phyloP scores from a whole-genome alignment of 2,797 vertebrate genomes.

The Cryptoprocta ferox region DNA sequence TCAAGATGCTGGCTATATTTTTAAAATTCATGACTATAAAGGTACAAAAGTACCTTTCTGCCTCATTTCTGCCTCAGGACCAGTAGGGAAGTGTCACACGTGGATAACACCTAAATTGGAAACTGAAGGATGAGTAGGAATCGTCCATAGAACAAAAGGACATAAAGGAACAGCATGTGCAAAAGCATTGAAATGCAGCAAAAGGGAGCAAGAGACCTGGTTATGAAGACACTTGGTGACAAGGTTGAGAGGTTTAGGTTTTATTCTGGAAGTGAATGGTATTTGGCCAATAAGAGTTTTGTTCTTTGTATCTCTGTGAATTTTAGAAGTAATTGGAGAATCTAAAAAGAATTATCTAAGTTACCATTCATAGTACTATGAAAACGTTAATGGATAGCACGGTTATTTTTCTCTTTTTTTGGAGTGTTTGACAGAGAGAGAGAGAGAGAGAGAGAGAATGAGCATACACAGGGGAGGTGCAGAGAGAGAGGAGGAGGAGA shows the following conservation, averaged over 20 bases:
- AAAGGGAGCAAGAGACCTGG: neutral
- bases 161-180: neutral
- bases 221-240: neutral
- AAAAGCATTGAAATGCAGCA: neutral
- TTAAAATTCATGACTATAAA: neutral
- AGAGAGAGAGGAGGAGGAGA: no score
- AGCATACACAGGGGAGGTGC: no score
- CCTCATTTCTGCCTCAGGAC: neutral
- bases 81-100: neutral
- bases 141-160: neutral
- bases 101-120: neutral
- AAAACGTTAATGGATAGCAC: neutral
- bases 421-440: no score
- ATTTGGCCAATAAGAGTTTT: neutral
- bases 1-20: neutral
- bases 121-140: neutral
- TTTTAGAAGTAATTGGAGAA: slow-evolving; percentile 16
- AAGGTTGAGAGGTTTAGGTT: neutral
- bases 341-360: neutral
- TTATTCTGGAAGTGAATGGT: neutral
- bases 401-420: neutral
- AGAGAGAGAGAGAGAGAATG: no score
- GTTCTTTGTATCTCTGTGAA: neutral
- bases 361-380: neutral
- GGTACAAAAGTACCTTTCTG: neutral